phyloP scores from a whole-genome alignment of 2,888 invertebrate species.

The Ophonus ardosiacus region DNA sequence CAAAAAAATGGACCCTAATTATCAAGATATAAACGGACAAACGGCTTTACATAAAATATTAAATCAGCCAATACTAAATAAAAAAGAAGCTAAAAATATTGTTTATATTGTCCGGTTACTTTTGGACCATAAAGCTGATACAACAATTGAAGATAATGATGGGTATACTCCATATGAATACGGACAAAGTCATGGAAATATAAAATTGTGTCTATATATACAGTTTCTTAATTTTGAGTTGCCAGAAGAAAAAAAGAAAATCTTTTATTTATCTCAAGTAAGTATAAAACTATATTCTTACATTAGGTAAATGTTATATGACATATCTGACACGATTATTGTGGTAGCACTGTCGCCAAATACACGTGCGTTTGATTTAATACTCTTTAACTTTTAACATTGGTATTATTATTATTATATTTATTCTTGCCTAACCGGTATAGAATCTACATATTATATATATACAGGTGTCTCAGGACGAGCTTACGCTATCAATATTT shows the following conservation, averaged over 20 bases:
- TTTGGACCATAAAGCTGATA: neutral
- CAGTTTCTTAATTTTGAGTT: neutral
- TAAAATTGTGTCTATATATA: neutral
- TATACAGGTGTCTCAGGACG: too few relatives aligned
- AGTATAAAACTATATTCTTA: too few relatives aligned
- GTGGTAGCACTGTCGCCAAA: too few relatives aligned
- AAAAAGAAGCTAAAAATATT: neutral
- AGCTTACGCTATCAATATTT: too few relatives aligned
- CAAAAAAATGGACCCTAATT: neutral
- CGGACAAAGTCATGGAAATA: neutral
- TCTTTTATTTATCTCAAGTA: neutral
- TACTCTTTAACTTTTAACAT: too few relatives aligned
- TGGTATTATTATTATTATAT: too few relatives aligned
- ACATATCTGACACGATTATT: too few relatives aligned
- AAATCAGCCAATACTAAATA: neutral
- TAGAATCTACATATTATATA: too few relatives aligned
- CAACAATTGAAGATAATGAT: neutral
- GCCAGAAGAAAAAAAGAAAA: neutral
- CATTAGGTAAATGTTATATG: too few relatives aligned
- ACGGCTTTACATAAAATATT: slow-evolving; percentile 8
- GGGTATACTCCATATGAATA: neutral
- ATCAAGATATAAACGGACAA: neutral
- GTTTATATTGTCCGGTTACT: neutral
- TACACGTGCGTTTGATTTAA: too few relatives aligned
- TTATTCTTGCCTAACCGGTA: too few relatives aligned